These are phyloP conservation scores for Pollenia amentaria DNA, from an alignment of 2,888 invertebrate species.

Conservation along the genomic window DNA sequence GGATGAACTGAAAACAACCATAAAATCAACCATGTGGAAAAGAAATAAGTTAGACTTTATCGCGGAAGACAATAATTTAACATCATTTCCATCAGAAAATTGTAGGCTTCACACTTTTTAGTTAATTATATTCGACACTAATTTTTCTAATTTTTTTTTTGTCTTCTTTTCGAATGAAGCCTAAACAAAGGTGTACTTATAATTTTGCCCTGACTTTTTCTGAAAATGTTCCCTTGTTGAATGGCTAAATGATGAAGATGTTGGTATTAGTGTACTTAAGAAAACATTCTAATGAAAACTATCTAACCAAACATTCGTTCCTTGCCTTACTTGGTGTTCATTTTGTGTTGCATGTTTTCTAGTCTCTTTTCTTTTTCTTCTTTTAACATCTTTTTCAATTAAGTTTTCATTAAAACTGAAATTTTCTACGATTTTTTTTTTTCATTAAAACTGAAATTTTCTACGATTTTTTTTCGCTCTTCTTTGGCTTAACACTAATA, in stretches of 20 bases:
- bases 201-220: not conserved
- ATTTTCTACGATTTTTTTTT: constrained; percentile 6
- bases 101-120: no score
- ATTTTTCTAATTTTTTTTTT: no score
- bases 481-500: constrained; percentile 14
- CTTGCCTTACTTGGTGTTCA: constrained; percentile 7
- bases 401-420: constrained; percentile 37
- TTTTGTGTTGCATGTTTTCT: not conserved
- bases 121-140: no score
- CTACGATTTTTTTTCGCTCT: not conserved
- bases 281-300: constrained; percentile 9
- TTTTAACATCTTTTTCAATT: constrained; percentile 28
- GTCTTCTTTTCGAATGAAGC: no score
- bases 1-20: no score
- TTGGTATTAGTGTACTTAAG: not conserved
- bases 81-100: no score
- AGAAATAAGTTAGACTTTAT: no score
- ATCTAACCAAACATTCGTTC: constrained; percentile 10
- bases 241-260: not conserved
- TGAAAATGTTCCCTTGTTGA: not conserved
- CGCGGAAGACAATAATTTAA: no score
- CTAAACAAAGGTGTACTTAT: no score
- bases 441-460: constrained; percentile 13
- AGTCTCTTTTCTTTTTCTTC: not conserved
- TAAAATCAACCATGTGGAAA: no score